Base-by-base conservation (phyloP, 2,888 invertebrate genomes). In the Hetaerina titia region DNA sequence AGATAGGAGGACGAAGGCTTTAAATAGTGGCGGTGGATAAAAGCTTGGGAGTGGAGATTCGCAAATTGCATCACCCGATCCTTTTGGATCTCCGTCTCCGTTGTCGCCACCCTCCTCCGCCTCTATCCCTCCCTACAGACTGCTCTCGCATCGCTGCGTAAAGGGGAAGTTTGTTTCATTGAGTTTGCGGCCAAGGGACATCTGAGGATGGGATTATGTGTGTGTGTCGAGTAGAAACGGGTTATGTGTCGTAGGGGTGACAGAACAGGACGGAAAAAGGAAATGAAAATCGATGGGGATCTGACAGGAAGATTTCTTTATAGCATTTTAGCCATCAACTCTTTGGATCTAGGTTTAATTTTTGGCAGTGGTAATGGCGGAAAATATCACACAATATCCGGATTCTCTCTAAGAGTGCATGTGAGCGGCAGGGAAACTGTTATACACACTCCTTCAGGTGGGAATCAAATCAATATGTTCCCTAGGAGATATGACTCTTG, bases 11-110 rank as follows among this genome's bases (percentile, higher is more conserved):
- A 69, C 2, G 60, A 69, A 31, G 81, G 6, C 81, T 81, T 81
- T 81, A 81, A 81, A 81, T 31, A 13, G 81, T 81, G 81, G 25
- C 81, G 13, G 22, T 19, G 69, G 69, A 69, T 69, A 6, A 22
- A n/a, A 22, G 7, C 22, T 19, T 22, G 69, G n/a, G 5, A 22
- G 69, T n/a, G 69, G 69, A 69, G 81, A 31, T 81, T 81, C 31
- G 81, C 81, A 81, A 81, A 81, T 81, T 81, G 31, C 81, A 81
- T 81, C 81, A 81, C 31, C 81, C 81, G 81, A 81, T 81, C 81
- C 81, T 31, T 81, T 81, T 31, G 8, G 25, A 81, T 81, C 69
- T 22, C 69, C 7, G 8, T 31, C 81, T 9, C 2, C 11, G 31
- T 11, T 5, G 1, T 22, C 81, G 45, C 45, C 4, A 45, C 31